phyloP scores from a whole-genome alignment of 2,113 vertebrate species.

The Cyprinodon tularosa region DNA sequence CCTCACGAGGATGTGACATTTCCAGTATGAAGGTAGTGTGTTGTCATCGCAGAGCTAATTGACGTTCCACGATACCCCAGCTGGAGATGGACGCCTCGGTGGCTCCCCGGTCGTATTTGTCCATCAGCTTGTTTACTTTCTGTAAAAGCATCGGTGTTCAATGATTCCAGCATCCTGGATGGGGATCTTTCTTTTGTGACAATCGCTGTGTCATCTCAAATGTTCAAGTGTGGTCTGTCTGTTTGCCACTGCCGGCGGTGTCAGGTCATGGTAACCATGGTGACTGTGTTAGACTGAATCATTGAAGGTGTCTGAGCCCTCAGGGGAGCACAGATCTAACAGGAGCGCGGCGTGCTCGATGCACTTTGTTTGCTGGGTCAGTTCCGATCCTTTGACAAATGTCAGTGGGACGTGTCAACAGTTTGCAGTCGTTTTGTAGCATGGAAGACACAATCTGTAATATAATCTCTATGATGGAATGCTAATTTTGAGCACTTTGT shows the following conservation, averaged over 20 bases:
- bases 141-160: constrained; percentile 21
- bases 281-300: constrained; percentile 50
- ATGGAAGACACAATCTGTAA: not conserved
- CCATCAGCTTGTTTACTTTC: constrained; percentile 26
- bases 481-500: not conserved
- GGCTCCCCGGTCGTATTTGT: constrained; percentile 19
- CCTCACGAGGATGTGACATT: constrained; percentile 65
- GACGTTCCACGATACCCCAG: constrained; percentile 59
- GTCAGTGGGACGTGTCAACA: constrained; percentile 28
- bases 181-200: constrained; percentile 63
- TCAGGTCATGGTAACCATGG: constrained; percentile 72
- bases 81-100: constrained; percentile 50
- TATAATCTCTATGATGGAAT: not conserved
- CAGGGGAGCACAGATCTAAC: constrained; percentile 43
- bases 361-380: constrained; percentile 37
- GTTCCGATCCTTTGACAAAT: constrained; percentile 20
- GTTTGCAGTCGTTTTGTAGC: no score
- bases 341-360: constrained; percentile 39
- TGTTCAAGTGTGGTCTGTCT: constrained; percentile 66
- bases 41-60: constrained; percentile 62
- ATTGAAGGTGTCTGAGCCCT: constrained; percentile 37
- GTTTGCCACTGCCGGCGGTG: constrained; percentile 57
- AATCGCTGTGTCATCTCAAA: constrained; percentile 65
- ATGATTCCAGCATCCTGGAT: constrained; percentile 24
- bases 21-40: constrained; percentile 39